phyloP scores from a whole-genome alignment of 2,797 vertebrate genomes.

The Borostomias antarcticus region DNA sequence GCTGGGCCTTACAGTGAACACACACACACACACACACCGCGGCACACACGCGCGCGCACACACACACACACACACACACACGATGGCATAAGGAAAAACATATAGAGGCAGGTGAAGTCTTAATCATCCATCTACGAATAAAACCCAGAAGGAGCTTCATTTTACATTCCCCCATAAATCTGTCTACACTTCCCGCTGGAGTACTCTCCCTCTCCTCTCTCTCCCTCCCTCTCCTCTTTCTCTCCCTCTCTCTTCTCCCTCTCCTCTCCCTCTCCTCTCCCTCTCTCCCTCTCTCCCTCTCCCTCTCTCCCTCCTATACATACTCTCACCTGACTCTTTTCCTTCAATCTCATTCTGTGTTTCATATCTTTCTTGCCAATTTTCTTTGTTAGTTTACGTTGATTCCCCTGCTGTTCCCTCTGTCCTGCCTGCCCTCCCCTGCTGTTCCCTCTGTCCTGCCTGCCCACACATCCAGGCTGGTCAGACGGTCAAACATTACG shows the following conservation, averaged over 20 bases:
- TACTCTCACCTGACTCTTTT: too few species aligned
- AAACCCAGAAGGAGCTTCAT: constrained; percentile 23
- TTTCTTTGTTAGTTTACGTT: too few species aligned
- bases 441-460: too few species aligned
- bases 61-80: too few species aligned
- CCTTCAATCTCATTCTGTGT: too few species aligned
- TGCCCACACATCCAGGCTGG: too few species aligned
- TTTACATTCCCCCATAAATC: constrained; percentile 41
- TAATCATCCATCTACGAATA: constrained; percentile 19
- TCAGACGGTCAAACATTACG: too few species aligned
- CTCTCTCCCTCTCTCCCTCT: constrained; percentile 3
- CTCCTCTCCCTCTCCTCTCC: neutral
- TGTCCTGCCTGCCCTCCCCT: too few species aligned
- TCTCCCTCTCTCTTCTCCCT: neutral
- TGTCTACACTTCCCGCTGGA: constrained; percentile 24
- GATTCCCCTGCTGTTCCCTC: too few species aligned
- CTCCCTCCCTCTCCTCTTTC: neutral
- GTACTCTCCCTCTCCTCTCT: neutral
- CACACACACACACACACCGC: neutral
- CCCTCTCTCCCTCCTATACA: too few species aligned
- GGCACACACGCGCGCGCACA: neutral
- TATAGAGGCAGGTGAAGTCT: constrained; percentile 37
- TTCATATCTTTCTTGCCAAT: too few species aligned
- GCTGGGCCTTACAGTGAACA: neutral
- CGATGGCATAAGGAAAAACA: constrained; percentile 32